Base-by-base conservation (phyloP, 2,797 vertebrate genomes). In the Danio aesculapii region DNA sequence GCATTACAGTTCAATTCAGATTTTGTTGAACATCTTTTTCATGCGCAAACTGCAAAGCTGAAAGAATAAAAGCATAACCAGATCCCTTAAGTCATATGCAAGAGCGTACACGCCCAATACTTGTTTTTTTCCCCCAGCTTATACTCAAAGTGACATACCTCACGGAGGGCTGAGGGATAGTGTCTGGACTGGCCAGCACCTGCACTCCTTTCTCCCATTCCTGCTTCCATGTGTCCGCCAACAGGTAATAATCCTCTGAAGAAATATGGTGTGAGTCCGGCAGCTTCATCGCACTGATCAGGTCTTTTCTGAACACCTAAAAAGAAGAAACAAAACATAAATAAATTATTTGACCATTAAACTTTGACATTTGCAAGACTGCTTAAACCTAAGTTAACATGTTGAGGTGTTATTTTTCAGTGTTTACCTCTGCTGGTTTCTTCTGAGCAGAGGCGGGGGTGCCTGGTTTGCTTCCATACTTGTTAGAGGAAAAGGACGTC, bases 181-280 rank as follows among this genome's bases (percentile, higher is more conserved):
- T 95, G 83, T 98, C 97, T 55, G 96, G 98, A 91, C 94, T 97
- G 71, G 96, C 97, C 74, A 93, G 96, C 80, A 99, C 98, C 90
- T 99, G 98, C 62, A 99, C 98, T 14, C 97, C 98, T 87, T 99
- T 99, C 92, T 99, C 98, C 98, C 98, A 99, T 90, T 99, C 98
- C 92, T 98, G 96, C 85, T 96, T 98, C 98, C 98, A 99, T 0
- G 96, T 95, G 91, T 99, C 98, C 0, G 94, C 93, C 90, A 99
- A 95, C 85, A 98, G 88, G 84, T 98, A 99, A 92, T 97, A 99
- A 85, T 97, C 97, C 81, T 99, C 98, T 17, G 94, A 92, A 70
- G 95, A 94, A 83, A 99, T 88, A 61, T 99, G 96, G 83, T 98
- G 96, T 75, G 97, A 97, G 90, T 99, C 98, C 0, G 98, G 97